A percentile compares a stretch with the other conserved stretches of the same genome.
These are phyloP conservation scores for Teleogryllus oceanicus DNA, from an alignment of 2,888 invertebrate genomes.

Conservation along the genomic window DNA sequence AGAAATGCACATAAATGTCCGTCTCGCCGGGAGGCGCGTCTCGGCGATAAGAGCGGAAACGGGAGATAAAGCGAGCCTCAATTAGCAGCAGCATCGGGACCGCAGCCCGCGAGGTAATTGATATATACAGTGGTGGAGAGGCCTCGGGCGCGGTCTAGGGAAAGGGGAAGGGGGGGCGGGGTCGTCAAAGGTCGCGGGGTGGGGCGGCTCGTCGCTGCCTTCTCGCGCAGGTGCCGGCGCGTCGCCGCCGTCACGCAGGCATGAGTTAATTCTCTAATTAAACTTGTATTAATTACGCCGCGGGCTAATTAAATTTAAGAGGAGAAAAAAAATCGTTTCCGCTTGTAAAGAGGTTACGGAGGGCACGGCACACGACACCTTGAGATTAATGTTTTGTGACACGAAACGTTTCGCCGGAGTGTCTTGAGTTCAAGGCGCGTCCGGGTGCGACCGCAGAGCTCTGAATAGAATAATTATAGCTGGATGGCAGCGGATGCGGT, in stretches of 20 bases:
- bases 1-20: too few relatives aligned
- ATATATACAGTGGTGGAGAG: too few relatives aligned
- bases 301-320: background rate
- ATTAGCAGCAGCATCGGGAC: too few relatives aligned
- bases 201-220: background rate
- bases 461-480: background rate
- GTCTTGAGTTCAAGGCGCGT: slow-evolving; percentile 18
- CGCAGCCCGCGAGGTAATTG: too few relatives aligned
- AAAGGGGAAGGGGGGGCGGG: background rate
- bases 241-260: background rate
- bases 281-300: background rate
- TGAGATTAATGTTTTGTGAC: slow-evolving; percentile 18
- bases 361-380: slow-evolving; percentile 18
- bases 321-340: background rate
- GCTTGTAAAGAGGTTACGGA: background rate
- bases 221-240: background rate
- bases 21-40: too few relatives aligned
- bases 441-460: background rate
- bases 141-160: background rate
- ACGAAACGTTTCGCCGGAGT: background rate
- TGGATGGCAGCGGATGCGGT: too few relatives aligned
- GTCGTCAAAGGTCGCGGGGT: background rate
- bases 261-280: slow-evolving; percentile 18
- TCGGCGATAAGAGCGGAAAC: too few relatives aligned
- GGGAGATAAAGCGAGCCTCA: too few relatives aligned